A percentile compares a stretch with the other conserved stretches of the same genome.
phyloP scores from a whole-genome alignment of 2,888 invertebrate genomes.

The Temnothorax unifasciatus region DNA sequence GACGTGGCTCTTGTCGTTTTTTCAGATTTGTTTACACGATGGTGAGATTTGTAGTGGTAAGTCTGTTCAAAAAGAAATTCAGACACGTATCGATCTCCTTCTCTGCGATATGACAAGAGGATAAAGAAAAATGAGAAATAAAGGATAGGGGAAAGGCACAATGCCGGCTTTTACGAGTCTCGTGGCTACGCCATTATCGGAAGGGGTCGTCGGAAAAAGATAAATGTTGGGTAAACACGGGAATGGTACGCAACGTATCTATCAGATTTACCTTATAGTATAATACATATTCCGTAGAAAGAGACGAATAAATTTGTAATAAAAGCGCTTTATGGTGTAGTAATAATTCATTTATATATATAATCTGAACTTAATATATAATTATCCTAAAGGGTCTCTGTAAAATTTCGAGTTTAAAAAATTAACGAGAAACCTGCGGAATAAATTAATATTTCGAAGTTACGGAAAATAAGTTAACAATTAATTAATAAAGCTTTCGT shows the following conservation, averaged over 20 bases:
- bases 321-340: neutral
- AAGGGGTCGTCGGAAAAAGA: constrained; percentile 44
- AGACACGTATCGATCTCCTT: constrained; percentile 34
- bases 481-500: neutral
- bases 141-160: constrained; percentile 37
- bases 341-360: neutral
- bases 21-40: neutral
- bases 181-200: constrained; percentile 26
- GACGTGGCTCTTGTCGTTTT: neutral
- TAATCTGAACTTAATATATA: neutral
- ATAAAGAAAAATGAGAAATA: constrained; percentile 31
- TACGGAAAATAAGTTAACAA: neutral
- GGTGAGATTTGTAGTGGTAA: constrained; percentile 6
- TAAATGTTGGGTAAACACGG: constrained; percentile 37
- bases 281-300: neutral
- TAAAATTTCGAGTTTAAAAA: neutral
- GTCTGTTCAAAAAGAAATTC: neutral
- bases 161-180: constrained; percentile 38
- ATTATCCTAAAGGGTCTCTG: neutral
- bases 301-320: neutral
- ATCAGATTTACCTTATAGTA: constrained; percentile 10
- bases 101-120: constrained; percentile 30
- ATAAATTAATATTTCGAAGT: neutral
- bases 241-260: constrained; percentile 4
- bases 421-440: neutral